Percentiles rank a stretch among this genome's conserved stretches.
Conservation (phyloP, 64 coral and sea anemone species). For the Montipora efflorescens region DNA sequence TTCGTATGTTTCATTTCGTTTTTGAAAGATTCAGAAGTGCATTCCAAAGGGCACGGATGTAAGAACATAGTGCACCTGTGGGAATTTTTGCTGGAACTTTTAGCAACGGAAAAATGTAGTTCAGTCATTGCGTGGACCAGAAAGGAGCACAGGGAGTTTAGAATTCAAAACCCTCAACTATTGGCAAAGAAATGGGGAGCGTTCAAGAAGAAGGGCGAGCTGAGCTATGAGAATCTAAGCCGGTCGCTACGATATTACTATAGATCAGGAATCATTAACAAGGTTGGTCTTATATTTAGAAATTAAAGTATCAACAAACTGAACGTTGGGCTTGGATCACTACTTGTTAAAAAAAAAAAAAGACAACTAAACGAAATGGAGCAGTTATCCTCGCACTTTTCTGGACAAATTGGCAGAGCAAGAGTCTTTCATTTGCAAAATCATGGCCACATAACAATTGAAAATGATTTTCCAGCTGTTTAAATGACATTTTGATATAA, state of each 20-base stretch:
- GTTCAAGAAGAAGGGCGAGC: slow-evolving; percentile 45
- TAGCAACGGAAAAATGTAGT: slow-evolving; percentile 19
- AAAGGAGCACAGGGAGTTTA: slow-evolving; percentile 54
- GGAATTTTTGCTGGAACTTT: slow-evolving; percentile 74
- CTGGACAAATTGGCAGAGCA: too few species aligned
- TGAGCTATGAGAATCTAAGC: slow-evolving; percentile 81
- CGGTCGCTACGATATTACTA: slow-evolving; percentile 73
- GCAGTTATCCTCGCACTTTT: too few species aligned
- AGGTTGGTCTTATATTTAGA: slow-evolving; percentile 19
- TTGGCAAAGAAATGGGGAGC: slow-evolving; percentile 63
- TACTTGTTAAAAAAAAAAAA: too few species aligned
- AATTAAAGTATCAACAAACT: too few species aligned
- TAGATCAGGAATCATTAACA: slow-evolving; percentile 67
- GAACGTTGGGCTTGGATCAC: too few species aligned
- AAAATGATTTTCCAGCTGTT: too few species aligned
- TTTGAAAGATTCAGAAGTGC: not conserved
- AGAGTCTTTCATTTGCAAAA: too few species aligned
- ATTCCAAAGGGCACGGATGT: not conserved
- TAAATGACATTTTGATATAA: too few species aligned
- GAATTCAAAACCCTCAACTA: slow-evolving; percentile 60
- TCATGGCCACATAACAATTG: too few species aligned
- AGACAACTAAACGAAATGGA: too few species aligned
- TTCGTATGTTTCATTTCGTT: not conserved
- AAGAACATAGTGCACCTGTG: slow-evolving; percentile 82
- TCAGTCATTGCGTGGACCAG: slow-evolving; percentile 65